Evolutionary conservation across 2,797 vertebrate species (phyloP).

Genomic region (Garrulus glandarius): DNA sequence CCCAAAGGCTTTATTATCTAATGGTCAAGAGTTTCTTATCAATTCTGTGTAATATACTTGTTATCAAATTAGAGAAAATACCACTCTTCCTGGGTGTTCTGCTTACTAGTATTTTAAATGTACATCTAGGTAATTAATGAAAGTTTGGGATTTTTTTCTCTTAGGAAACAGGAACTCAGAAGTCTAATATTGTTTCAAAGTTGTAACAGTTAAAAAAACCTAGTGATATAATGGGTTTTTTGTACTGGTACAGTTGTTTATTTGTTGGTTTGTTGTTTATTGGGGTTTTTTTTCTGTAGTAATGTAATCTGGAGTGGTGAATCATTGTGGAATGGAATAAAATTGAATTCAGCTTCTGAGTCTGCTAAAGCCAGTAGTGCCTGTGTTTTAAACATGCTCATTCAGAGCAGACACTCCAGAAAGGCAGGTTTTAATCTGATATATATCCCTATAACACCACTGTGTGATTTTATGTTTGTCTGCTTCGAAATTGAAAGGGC

Average conservation of each 20-base stretch:
- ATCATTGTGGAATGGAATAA: background rate
- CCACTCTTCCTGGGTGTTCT: background rate
- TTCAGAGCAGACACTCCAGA: background rate
- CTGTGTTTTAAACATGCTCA: background rate
- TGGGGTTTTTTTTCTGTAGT: accelerated
- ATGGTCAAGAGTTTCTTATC: background rate
- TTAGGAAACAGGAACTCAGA: background rate
- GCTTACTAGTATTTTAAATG: background rate
- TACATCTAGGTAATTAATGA: background rate
- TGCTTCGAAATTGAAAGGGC: background rate
- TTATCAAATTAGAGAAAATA: background rate
- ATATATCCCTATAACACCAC: background rate
- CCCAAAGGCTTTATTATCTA: background rate
- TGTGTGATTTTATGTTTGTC: background rate
- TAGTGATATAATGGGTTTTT: background rate
- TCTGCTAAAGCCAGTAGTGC: background rate
- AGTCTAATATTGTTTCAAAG: background rate
- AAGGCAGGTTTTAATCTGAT: background rate
- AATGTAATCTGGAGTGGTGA: background rate
- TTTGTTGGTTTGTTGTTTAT: background rate
- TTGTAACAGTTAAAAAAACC: background rate
- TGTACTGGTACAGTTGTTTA: background rate
- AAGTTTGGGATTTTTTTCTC: background rate
- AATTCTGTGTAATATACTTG: background rate
- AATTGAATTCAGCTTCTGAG: background rate